Percentiles rank a stretch among this genome's conserved stretches.
Conservation (phyloP, 2,888 invertebrate genomes). For the Euphydryas editha region DNA sequence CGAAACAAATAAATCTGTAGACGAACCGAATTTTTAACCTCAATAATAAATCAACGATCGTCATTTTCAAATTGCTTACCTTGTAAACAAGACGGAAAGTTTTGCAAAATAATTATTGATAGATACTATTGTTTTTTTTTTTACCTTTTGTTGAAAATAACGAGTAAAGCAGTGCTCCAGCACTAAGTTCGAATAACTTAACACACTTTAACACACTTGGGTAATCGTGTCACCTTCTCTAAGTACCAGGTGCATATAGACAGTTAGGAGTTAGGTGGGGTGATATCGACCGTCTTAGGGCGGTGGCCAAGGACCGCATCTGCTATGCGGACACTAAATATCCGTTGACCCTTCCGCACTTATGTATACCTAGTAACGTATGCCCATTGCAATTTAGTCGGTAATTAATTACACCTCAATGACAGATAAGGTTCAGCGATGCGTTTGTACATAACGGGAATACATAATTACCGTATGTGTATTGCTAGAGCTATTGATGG, state of each 20-base stretch:
- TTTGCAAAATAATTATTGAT: background rate
- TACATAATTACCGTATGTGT: conserved; percentile 40
- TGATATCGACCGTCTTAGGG: conserved; percentile 83
- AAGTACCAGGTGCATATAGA: conserved; percentile 79
- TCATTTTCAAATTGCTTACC: background rate
- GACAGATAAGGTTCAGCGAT: conserved; percentile 75
- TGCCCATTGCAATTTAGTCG: conserved; percentile 66
- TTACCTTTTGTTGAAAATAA: background rate
- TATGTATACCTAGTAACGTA: conserved; percentile 65
- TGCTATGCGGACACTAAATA: conserved; percentile 81
- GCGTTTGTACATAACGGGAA: conserved; percentile 50
- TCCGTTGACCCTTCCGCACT: conserved; percentile 76
- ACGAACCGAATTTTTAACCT: conserved; percentile 19
- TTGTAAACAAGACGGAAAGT: background rate
- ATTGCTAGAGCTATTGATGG: conserved; percentile 1
- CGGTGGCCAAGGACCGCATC: conserved; percentile 81
- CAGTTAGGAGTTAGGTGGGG: conserved; percentile 76
- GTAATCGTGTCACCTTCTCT: conserved; percentile 47
- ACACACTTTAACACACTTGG: conserved; percentile 27
- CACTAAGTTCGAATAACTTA: conserved; percentile 21
- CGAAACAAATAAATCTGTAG: conserved; percentile 7
- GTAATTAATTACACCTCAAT: conserved; percentile 80
- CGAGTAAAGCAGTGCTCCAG: conserved; percentile 4
- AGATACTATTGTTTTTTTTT: too few relatives aligned
- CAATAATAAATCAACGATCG: conserved; percentile 1